Percentiles rank a stretch among this genome's conserved stretches.
Evolutionary conservation across 2,888 invertebrate genomes (phyloP).

Genomic region (Cyclophora punctaria): DNA sequence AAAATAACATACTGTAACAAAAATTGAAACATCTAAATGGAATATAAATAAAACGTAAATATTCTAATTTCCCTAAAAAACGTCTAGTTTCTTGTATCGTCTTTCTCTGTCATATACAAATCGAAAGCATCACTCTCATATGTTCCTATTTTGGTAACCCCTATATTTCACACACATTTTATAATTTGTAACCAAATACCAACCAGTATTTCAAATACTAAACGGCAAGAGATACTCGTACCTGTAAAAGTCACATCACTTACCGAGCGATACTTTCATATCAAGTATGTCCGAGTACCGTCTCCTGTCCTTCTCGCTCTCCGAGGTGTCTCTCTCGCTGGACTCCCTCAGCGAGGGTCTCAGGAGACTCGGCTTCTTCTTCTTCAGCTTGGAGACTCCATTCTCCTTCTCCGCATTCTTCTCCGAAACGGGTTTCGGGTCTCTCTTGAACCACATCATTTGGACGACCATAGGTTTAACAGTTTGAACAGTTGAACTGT

Average conservation of each 20-base stretch:
- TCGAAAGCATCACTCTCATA: no score
- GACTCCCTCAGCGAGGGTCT: slow-evolving; percentile 59
- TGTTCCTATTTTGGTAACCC: no score
- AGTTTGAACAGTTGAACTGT: no score
- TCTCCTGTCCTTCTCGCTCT: slow-evolving; percentile 64
- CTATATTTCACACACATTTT: no score
- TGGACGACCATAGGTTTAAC: slow-evolving; percentile 15
- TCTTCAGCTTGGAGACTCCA: slow-evolving; percentile 53
- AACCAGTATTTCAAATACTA: no score
- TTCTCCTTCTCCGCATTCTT: slow-evolving; percentile 44
- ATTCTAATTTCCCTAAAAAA: no score
- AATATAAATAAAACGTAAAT: no score
- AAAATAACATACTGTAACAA: no score
- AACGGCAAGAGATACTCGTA: background rate
- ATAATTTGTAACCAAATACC: no score
- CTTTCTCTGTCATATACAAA: no score
- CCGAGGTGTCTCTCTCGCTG: slow-evolving; percentile 65
- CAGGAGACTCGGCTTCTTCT: slow-evolving; percentile 54
- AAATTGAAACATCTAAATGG: no score
- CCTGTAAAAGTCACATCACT: slow-evolving; percentile 14
- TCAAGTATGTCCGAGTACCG: slow-evolving; percentile 66
- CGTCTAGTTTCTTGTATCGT: no score
- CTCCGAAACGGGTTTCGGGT: slow-evolving; percentile 54
- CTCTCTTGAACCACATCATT: slow-evolving; percentile 71
- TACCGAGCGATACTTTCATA: slow-evolving; percentile 62